Evolutionary conservation across 2,113 vertebrate genomes (phyloP), one percentile per base, ranked within the genome.

Genomic region (Caracal caracal): DNA sequence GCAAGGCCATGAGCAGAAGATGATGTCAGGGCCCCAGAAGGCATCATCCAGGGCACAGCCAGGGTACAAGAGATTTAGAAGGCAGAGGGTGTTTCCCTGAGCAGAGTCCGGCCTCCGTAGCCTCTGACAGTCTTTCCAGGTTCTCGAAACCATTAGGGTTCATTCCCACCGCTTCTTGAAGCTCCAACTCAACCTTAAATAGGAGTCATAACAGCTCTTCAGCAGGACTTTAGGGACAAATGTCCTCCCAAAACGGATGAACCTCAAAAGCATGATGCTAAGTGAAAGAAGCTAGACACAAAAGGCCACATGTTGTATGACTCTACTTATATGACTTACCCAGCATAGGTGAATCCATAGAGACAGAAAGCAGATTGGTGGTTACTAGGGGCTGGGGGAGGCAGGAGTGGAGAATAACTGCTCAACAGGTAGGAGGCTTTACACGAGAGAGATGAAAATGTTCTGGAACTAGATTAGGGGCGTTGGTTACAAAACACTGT

Each of bases 401-500:
- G 28, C 22, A 43, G 7, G 37, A 0, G 10, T 3, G 0, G 4
- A 22, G 15, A 20, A 12, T 20, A 40, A 59, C 3, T 28, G 84
- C 47, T 79, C 40, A 11, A 28, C 5, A 11, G 6, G 53, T 19
- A 9, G 37, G n/a, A 37, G 13, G 11, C 2, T 75, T 82, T 30
- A 26, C 53, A 56, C 4, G 11, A 49, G 33, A 70, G 10, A 0
- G 6, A 16, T 2, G 2, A 24, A 65, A 90, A 83, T 30, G 10
- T 40, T 71, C 53, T 63, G 16, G 17, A 63, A 35, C 10, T 6
- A 35, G 16, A 71, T 0, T 17, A 71, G 63, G 30, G 30, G 15
- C 22, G 2, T 7, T 37, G 28, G 24, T 47, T 43, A 30, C 6
- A 47, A 10, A 43, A 20, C 0, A 13, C 0, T 1, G 24, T 6